Percentiles rank a stretch among this genome's conserved stretches.
Evolutionary conservation across 2,797 vertebrate genomes (phyloP).

Genomic region (Myoxocephalus aenaeus): DNA sequence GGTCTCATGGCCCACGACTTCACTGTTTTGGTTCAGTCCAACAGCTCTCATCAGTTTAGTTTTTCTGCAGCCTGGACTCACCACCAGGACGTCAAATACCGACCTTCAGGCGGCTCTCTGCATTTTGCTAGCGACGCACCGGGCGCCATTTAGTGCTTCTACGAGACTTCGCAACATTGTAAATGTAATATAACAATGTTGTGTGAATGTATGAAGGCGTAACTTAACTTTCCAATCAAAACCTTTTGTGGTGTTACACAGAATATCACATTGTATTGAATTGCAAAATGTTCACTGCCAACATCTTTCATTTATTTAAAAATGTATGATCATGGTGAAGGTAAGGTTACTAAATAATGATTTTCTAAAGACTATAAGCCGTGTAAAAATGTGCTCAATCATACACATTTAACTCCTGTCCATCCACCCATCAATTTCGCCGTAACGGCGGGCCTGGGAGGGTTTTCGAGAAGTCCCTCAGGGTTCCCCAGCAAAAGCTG

Average conservation of each 20-base stretch:
- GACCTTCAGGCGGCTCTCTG: neutral
- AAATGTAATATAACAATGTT: neutral
- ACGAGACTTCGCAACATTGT: neutral
- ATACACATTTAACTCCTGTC: neutral
- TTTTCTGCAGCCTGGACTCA: neutral
- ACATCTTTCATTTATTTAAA: neutral
- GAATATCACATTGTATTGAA: neutral
- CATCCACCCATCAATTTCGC: neutral
- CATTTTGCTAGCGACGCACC: neutral
- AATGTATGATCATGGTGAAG: neutral
- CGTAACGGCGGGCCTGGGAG: neutral
- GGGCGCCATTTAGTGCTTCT: neutral
- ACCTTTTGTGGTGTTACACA: too few relatives aligned
- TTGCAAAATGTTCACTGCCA: neutral
- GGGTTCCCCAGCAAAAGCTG: neutral
- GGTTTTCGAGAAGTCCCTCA: neutral
- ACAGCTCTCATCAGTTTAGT: neutral
- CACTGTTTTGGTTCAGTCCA: neutral
- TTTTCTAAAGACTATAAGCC: neutral
- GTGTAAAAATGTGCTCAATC: neutral
- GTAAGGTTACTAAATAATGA: neutral
- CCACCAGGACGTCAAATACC: neutral
- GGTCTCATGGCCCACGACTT: neutral
- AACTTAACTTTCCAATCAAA: neutral
- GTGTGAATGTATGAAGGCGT: neutral